Conservation (phyloP, 2,888 invertebrate genomes). For the Hypselothyrea guttata region DNA sequence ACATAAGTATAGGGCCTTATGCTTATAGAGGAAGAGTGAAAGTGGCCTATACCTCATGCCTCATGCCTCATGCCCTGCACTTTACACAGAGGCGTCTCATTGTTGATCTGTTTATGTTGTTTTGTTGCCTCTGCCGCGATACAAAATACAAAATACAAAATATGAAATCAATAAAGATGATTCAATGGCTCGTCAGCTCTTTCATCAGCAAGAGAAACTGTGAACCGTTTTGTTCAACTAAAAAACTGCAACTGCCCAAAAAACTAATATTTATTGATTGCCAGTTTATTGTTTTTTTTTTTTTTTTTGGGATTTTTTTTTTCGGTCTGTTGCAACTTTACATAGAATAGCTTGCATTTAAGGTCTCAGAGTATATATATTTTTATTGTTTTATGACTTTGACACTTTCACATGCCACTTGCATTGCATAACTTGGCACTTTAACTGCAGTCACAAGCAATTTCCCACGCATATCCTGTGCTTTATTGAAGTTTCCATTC, state of each 20-base stretch:
- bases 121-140: slow-evolving; percentile 34
- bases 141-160: slow-evolving; percentile 41
- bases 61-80: slow-evolving; percentile 74
- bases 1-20: slow-evolving; percentile 6
- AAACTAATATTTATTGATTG: slow-evolving; percentile 11
- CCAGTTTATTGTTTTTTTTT: too few species aligned
- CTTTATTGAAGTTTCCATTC: neutral
- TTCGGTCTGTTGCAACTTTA: slow-evolving; percentile 19
- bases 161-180: slow-evolving; percentile 77
- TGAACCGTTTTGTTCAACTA: slow-evolving; percentile 39
- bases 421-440: neutral
- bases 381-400: too few species aligned
- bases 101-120: slow-evolving; percentile 57
- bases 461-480: slow-evolving; percentile 68
- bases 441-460: slow-evolving; percentile 22
- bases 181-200: slow-evolving; percentile 65
- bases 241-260: slow-evolving; percentile 23
- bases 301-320: too few species aligned
- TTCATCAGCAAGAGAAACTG: slow-evolving; percentile 64
- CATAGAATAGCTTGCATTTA: slow-evolving; percentile 19
- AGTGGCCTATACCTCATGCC: slow-evolving; percentile 57
- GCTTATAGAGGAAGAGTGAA: slow-evolving; percentile 56
- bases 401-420: neutral
- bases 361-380: too few species aligned
- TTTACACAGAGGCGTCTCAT: slow-evolving; percentile 64